Base-by-base conservation (phyloP, 2,113 vertebrate species). In the Paradoxurus hermaphroditus region DNA sequence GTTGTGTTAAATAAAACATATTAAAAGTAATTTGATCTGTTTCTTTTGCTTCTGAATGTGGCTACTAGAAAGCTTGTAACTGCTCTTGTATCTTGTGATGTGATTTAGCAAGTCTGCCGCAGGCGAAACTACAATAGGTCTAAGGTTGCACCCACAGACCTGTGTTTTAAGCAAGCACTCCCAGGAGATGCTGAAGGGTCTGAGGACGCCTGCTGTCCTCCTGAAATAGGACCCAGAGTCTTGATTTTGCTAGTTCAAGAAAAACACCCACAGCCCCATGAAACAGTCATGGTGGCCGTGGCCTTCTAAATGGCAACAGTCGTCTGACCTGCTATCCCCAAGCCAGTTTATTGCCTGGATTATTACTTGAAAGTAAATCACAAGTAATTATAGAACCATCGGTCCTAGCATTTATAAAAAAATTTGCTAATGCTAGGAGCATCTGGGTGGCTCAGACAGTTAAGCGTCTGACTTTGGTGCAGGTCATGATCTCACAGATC, bases 321-420 rank as follows among this genome's bases (percentile, higher is more conserved):
- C 15, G 10, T 78, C 15, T 7, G 10, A 16, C 25, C 19, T 75
- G 21, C 10, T 15, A 44, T 36, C n/a, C 21, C 21, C 29, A 75
- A 75, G 34, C 25, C 29, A 84, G 44, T 84, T n/a, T 84, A 21
- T 36, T 84, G n/a, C n/a, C 21, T 65, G 44, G 27, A 73, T 73
- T 79, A 46, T 94, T 51, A 29, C 39, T 86, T 93, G 46, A 86
- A 91, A 93, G 73, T n/a, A 86, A 63, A 70, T 73, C n/a, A 83
- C 56, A 86, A 44, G 21, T 49, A 34, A 34, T 82, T 53, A 78
- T n/a, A 83, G 16, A 39, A 59, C n/a, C 8, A 79, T 23, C 12
- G 46, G 19, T 19, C 34, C 49, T 92, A 36, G 6, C 27, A 56
- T 18, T 88, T 49, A 73, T 2, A 25, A 15, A 62, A 68, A 77